phyloP scores from a whole-genome alignment of 2,888 invertebrate species.

The Polymixis lichenea region DNA sequence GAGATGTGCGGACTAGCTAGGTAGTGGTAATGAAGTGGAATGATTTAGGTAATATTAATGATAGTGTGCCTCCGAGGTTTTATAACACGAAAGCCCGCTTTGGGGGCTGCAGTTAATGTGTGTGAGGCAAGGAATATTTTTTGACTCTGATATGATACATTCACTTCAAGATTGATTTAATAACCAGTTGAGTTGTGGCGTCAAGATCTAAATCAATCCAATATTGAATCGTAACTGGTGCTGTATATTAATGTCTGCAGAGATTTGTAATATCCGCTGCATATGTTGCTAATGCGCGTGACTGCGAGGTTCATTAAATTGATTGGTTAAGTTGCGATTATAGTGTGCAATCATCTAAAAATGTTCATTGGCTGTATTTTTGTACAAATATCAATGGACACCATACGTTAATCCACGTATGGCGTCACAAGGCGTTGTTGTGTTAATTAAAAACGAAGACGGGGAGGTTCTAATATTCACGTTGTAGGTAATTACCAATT shows the following conservation, averaged over 20 bases:
- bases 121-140: too few species aligned
- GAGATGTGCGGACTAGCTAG: too few species aligned
- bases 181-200: neutral
- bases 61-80: neutral
- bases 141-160: too few species aligned
- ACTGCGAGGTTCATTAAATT: neutral
- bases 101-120: too few species aligned
- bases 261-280: constrained; percentile 2
- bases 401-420: neutral
- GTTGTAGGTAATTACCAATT: constrained; percentile 27
- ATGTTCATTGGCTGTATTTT: too few species aligned
- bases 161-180: too few species aligned
- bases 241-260: neutral
- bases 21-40: neutral
- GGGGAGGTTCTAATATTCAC: neutral
- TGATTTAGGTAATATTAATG: neutral
- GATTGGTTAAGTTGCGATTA: too few species aligned
- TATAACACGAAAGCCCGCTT: too few species aligned
- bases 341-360: too few species aligned
- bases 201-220: neutral
- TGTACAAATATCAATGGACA: too few species aligned
- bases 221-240: neutral
- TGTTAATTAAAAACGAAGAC: neutral
- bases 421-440: neutral
- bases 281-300: neutral